Conservation (phyloP, 2,888 invertebrate genomes). For the Drosophila recens region DNA sequence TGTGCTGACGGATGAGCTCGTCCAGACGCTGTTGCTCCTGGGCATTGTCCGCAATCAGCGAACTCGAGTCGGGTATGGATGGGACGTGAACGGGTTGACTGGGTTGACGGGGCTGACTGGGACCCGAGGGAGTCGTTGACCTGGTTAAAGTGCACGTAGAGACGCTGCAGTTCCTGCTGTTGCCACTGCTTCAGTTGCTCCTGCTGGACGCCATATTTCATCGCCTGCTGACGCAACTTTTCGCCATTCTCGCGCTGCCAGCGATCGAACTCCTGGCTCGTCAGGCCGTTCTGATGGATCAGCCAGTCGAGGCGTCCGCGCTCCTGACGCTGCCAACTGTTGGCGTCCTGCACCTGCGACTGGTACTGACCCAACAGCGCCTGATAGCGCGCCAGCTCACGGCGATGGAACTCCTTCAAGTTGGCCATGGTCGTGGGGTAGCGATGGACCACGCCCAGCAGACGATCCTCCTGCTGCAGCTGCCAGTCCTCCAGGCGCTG, state of each 20-base stretch:
- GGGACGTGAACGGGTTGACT: slow-evolving; percentile 26
- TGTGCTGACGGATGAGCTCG: slow-evolving; percentile 81
- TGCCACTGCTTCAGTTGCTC: slow-evolving; percentile 82
- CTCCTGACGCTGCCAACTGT: slow-evolving; percentile 80
- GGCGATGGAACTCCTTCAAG: slow-evolving; percentile 82
- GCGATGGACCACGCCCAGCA: slow-evolving; percentile 75
- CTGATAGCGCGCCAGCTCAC: slow-evolving; percentile 80
- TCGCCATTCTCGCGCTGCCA: slow-evolving; percentile 82
- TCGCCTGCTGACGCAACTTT: slow-evolving; percentile 69
- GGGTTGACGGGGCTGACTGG: slow-evolving; percentile 7
- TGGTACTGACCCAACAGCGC: slow-evolving; percentile 77
- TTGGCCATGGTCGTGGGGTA: slow-evolving; percentile 75
- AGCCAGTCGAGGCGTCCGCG: slow-evolving; percentile 83
- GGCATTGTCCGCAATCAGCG: slow-evolving; percentile 61
- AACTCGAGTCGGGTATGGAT: slow-evolving; percentile 46
- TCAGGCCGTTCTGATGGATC: slow-evolving; percentile 83
- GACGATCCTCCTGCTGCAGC: slow-evolving; percentile 82
- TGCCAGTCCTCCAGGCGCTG: slow-evolving; percentile 82
- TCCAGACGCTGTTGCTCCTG: slow-evolving; percentile 80
- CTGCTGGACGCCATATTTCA: slow-evolving; percentile 71
- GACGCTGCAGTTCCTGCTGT: slow-evolving; percentile 78
- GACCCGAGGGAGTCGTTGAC: slow-evolving; percentile 76
- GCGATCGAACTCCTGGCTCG: slow-evolving; percentile 78
- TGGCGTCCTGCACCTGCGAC: slow-evolving; percentile 67
- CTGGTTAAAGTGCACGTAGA: slow-evolving; percentile 75